Percentiles rank a stretch among this genome's conserved stretches.
Evolutionary conservation across 2,113 vertebrate genomes (phyloP).

Genomic region (Eptatretus burgeri): DNA sequence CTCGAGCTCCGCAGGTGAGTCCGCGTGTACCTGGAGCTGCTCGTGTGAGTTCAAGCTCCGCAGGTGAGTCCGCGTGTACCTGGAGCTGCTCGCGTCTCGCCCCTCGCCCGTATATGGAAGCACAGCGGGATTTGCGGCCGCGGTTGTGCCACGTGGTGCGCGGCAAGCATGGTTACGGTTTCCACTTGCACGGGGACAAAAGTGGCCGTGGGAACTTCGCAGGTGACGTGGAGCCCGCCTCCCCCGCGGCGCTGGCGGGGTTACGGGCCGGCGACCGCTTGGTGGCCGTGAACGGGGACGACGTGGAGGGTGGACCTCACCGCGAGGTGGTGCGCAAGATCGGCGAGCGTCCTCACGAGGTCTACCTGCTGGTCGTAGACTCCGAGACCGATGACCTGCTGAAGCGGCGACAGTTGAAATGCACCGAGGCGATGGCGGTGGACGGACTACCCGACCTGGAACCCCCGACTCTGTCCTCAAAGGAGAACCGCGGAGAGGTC

Average conservation of each 20-base stretch:
- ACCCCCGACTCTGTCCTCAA: too few species aligned
- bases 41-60: too few species aligned
- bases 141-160: neutral
- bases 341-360: neutral
- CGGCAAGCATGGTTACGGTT: neutral
- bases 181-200: neutral
- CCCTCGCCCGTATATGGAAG: too few species aligned
- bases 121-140: too few species aligned
- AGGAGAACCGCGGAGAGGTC: too few species aligned
- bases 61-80: too few species aligned
- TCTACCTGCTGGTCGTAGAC: neutral
- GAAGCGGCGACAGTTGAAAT: neutral
- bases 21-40: too few species aligned
- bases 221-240: neutral
- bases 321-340: slow-evolving; percentile 3
- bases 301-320: neutral
- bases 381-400: neutral
- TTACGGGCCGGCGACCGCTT: neutral
- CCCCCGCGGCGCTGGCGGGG: neutral
- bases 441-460: too few species aligned
- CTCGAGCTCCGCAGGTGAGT: too few species aligned
- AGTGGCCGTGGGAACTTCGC: neutral
- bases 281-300: neutral
- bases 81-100: too few species aligned
- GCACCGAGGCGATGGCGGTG: too few species aligned